Base-by-base conservation (phyloP, 2,113 vertebrate genomes). In the Maccullochella peelii region DNA sequence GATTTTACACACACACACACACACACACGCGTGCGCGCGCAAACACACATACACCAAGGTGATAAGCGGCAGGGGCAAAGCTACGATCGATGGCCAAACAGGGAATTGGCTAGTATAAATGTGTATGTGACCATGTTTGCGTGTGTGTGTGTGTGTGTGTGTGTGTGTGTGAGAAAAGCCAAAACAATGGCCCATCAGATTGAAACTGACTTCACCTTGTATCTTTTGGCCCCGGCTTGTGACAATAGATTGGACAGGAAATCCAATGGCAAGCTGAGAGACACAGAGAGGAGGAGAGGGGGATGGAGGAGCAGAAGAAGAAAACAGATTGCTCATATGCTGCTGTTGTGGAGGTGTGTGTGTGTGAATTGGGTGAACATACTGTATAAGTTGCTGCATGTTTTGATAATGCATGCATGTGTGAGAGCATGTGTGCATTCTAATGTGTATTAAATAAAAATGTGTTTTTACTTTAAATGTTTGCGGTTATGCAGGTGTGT, bases 141-240 rank as follows among this genome's bases (percentile, higher is more conserved):
- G 57, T 81, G 47, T 30, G 61, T 49, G 58, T 69, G 49, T 62
- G 54, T 54, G n/a, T 65, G 38, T 65, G 66, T 69, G 61, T 73
- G 55, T 83, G 72, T 72, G 42, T 82, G 59, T 80, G 73, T 84
- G 80, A 54, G 78, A 73, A 84, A 83, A 82, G 86, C 79, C 81
- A 97, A 97, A 96, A 95, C 97, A 97, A 98, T 97, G 93, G 95
- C 71, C 83, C 95, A 96, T 96, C 96, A 96, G 96, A 97, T 97
- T 97, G 96, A 95, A 97, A 96, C 94, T 93, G 96, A 97, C 96
- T 97, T 96, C 96, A 96, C 92, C 97, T 96, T 97, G 96, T 97
- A 96, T 97, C 97, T 97, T 95, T 94, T 94, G 95, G 59, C 94
- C 93, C 92, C 90, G 94, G 91, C 91, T 84, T 94, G 92, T 92